A percentile compares a stretch with the other conserved stretches of the same genome.
phyloP scores from a whole-genome alignment of 2,113 vertebrate species.

The Numida meleagris region DNA sequence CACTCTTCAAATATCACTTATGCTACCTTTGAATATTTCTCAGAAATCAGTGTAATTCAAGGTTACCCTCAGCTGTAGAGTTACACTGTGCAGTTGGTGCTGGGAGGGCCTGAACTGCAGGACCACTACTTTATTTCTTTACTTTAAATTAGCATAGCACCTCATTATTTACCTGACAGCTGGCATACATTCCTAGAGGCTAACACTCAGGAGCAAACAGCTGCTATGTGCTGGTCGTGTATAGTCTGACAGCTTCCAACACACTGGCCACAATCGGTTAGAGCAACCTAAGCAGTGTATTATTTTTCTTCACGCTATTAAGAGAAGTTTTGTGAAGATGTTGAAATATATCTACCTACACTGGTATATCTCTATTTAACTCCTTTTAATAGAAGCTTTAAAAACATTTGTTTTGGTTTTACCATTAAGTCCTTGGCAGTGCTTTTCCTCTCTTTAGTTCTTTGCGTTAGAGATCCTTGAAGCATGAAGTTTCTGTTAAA shows the following conservation, averaged over 20 bases:
- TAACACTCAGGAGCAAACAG: background rate
- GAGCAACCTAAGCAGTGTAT: background rate
- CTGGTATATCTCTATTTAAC: background rate
- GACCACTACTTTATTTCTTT: background rate
- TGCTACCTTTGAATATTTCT: background rate
- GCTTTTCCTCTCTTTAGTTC: constrained; percentile 70
- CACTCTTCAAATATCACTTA: background rate
- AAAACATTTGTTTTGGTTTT: constrained; percentile 1
- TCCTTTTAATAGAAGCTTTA: background rate
- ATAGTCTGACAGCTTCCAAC: background rate
- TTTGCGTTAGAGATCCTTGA: constrained; percentile 76
- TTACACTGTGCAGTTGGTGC: background rate
- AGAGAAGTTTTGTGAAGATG: background rate
- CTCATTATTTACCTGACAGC: background rate
- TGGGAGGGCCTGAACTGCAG: background rate
- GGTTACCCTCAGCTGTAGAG: background rate
- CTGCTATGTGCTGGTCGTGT: background rate
- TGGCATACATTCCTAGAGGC: background rate
- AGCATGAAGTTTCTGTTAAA: constrained; percentile 81
- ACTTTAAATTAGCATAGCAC: background rate
- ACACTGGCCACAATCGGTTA: background rate
- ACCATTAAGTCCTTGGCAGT: constrained; percentile 75
- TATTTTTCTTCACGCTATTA: background rate
- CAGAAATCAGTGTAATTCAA: background rate
- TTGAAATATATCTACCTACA: background rate